These are phyloP conservation scores for Drosophila nr. medialis DNA, from an alignment of 2,888 invertebrate species.

Conservation along the genomic window DNA sequence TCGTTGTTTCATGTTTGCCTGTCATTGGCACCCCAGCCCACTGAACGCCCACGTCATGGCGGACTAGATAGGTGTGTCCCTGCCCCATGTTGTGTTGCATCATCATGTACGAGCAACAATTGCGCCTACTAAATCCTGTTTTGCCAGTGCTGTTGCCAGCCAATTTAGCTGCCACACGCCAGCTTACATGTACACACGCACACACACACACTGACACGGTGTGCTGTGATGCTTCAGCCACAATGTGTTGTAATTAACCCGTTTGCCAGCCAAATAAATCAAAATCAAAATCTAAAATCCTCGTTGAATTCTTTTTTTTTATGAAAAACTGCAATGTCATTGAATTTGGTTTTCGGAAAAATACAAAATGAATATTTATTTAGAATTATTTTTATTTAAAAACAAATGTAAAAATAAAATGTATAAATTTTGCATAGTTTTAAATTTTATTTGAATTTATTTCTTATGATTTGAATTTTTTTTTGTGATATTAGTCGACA, in stretches of 20 bases:
- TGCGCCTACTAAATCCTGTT: constrained; percentile 50
- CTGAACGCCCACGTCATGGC: constrained; percentile 43
- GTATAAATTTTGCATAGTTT: not conserved
- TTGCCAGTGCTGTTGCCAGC: constrained; percentile 21
- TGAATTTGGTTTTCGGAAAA: not conserved
- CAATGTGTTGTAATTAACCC: constrained; percentile 69
- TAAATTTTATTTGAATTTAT: not conserved
- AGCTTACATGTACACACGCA: not conserved
- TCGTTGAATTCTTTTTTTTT: constrained; percentile 4
- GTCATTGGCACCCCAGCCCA: constrained; percentile 24
- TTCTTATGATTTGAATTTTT: not conserved
- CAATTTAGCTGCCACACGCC: constrained; percentile 1
- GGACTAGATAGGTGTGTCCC: constrained; percentile 4
- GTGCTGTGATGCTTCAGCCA: constrained; percentile 29
- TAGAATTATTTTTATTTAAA: not conserved
- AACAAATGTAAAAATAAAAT: not conserved
- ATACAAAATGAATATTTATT: not conserved
- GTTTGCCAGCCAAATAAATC: constrained; percentile 70
- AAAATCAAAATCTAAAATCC: constrained; percentile 61
- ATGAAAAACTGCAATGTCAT: not conserved
- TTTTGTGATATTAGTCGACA: not conserved
- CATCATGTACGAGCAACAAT: constrained; percentile 52
- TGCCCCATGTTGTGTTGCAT: constrained; percentile 14
- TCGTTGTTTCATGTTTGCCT: not conserved
- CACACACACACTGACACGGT: not conserved